These are phyloP conservation scores for Dermolepida albohirtum DNA, from an alignment of 2,888 invertebrate species.

Conservation along the genomic window DNA sequence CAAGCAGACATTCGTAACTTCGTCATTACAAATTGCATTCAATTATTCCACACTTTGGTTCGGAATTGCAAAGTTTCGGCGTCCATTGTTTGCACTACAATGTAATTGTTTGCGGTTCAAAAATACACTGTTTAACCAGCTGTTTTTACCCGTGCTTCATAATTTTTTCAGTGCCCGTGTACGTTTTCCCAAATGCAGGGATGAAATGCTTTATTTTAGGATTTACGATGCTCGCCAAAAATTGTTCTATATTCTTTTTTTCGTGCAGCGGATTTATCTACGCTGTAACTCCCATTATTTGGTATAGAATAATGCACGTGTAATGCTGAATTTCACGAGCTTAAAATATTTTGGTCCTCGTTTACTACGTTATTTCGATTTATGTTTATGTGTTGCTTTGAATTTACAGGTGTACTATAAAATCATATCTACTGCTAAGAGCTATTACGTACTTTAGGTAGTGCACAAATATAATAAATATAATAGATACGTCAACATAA, in stretches of 20 bases:
- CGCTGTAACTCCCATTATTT: neutral
- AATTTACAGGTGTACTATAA: too few relatives aligned
- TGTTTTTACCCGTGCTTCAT: conserved; percentile 19
- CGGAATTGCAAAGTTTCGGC: conserved; percentile 46
- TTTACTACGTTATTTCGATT: too few relatives aligned
- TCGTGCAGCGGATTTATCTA: neutral
- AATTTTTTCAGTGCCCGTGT: conserved; percentile 1
- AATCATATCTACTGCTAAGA: too few relatives aligned
- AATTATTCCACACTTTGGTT: conserved; percentile 46
- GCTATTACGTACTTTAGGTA: too few relatives aligned
- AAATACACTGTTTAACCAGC: conserved; percentile 34
- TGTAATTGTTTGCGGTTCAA: conserved; percentile 41
- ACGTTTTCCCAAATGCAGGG: conserved; percentile 1
- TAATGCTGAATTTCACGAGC: too few relatives aligned
- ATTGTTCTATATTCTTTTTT: conserved; percentile 13
- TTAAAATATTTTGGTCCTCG: too few relatives aligned
- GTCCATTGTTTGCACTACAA: conserved; percentile 41
- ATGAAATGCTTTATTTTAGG: conserved; percentile 5
- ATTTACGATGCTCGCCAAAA: neutral
- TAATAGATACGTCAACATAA: too few relatives aligned
- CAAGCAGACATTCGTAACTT: conserved; percentile 44
- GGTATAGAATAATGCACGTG: too few relatives aligned
- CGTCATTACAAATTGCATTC: conserved; percentile 49
- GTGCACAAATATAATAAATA: too few relatives aligned
- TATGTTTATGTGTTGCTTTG: too few relatives aligned